Evolutionary conservation across 1,140 invertebrate species (phyloP).

Genomic region (Bombus polaris): DNA sequence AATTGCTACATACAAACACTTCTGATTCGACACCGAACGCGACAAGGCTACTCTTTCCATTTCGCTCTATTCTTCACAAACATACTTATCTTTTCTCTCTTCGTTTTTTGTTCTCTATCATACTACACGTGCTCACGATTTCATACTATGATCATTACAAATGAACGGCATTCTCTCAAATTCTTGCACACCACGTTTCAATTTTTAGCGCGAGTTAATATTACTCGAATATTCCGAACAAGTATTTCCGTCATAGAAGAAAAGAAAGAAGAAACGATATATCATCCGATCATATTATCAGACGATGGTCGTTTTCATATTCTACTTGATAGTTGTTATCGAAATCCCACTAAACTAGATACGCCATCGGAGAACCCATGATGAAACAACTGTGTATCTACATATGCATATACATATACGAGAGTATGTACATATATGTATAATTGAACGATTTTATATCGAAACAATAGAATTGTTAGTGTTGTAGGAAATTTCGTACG

Average conservation of each 20-base stretch:
- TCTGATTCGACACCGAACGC: slow-evolving; percentile 67
- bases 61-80: slow-evolving; percentile 13
- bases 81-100: background rate
- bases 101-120: background rate
- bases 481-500: background rate
- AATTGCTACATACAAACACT: slow-evolving; percentile 76
- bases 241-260: background rate
- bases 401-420: slow-evolving; percentile 39
- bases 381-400: slow-evolving; percentile 13
- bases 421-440: background rate
- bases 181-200: slow-evolving; percentile 9
- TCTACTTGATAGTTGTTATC: background rate
- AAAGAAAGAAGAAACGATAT: background rate
- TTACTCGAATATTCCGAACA: background rate
- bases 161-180: background rate
- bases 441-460: background rate
- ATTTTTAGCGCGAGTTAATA: background rate
- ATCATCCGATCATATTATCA: background rate
- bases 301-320: background rate
- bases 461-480: background rate
- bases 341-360: background rate
- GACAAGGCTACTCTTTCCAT: slow-evolving; percentile 40
- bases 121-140: background rate
- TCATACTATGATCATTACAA: background rate
- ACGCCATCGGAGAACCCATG: slow-evolving; percentile 7